phyloP scores from a whole-genome alignment of 1,140 invertebrate genomes.

The Neodiprion pinetum region DNA sequence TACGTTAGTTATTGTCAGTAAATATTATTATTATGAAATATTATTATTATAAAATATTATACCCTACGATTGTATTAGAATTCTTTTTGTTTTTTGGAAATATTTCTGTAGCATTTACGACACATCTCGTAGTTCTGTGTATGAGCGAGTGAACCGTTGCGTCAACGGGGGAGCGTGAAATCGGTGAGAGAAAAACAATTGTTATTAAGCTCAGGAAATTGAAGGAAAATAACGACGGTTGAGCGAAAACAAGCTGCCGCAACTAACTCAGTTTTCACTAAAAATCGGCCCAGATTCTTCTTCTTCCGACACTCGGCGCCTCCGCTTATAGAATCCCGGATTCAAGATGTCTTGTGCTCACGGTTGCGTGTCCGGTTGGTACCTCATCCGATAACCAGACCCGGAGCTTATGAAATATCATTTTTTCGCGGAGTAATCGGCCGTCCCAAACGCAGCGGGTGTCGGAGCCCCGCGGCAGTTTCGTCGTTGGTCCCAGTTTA shows the following conservation, averaged over 20 bases:
- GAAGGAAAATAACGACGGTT: neutral
- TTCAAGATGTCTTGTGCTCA: no score
- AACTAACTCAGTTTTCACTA: neutral
- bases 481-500: neutral
- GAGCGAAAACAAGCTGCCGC: neutral
- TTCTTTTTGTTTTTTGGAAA: neutral
- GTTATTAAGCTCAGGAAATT: neutral
- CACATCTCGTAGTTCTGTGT: neutral
- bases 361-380: no score
- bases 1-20: neutral
- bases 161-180: neutral
- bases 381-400: neutral
- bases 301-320: no score
- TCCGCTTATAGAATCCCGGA: no score
- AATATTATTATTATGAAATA: constrained; percentile 11
- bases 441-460: neutral
- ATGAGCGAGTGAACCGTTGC: neutral
- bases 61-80: constrained; percentile 12
- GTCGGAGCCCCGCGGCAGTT: neutral
- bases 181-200: no score
- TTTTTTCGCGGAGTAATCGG: constrained; percentile 4
- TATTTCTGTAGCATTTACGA: constrained; percentile 12
- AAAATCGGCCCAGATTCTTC: neutral
- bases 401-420: neutral
- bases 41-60: constrained; percentile 22